These are phyloP conservation scores for Lacerta viridis DNA, from an alignment of 2,797 vertebrate species.

Conservation along the genomic window DNA sequence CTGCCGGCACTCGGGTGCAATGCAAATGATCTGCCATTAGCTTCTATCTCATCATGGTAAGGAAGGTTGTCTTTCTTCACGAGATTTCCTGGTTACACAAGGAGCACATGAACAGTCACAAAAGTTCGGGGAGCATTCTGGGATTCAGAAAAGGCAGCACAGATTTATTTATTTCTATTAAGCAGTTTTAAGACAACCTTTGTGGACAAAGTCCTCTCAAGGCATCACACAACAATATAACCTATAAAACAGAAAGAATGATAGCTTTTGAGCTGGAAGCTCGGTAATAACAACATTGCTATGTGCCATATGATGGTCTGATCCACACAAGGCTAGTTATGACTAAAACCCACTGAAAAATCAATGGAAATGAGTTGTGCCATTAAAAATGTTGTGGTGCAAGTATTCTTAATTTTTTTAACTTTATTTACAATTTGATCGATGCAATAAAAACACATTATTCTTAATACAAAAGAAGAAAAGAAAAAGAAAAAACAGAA, in stretches of 20 bases:
- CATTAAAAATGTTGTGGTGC: neutral
- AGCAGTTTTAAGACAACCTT: neutral
- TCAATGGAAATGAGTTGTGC: neutral
- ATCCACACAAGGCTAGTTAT: neutral
- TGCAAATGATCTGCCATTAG: neutral
- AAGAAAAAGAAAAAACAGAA: too few species aligned
- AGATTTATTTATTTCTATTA: neutral
- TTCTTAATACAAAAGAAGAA: too few species aligned
- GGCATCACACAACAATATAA: neutral
- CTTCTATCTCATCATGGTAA: neutral
- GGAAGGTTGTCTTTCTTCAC: neutral
- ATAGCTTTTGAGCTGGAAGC: neutral
- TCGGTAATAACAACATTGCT: neutral
- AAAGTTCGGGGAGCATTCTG: neutral
- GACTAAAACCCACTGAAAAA: neutral
- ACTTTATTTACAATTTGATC: too few species aligned
- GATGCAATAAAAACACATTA: too few species aligned
- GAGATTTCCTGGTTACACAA: fast-evolving
- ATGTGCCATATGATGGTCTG: neutral
- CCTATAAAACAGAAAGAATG: neutral
- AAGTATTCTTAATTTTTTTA: too few species aligned
- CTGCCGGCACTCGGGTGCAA: neutral
- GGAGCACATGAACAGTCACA: neutral
- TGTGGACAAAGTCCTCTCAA: neutral
- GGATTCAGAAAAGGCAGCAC: fast-evolving